A percentile compares a stretch with the other conserved stretches of the same genome.
Evolutionary conservation across 64 coral and sea anemone genomes (phyloP).

Genomic region (Trachythela sp.): DNA sequence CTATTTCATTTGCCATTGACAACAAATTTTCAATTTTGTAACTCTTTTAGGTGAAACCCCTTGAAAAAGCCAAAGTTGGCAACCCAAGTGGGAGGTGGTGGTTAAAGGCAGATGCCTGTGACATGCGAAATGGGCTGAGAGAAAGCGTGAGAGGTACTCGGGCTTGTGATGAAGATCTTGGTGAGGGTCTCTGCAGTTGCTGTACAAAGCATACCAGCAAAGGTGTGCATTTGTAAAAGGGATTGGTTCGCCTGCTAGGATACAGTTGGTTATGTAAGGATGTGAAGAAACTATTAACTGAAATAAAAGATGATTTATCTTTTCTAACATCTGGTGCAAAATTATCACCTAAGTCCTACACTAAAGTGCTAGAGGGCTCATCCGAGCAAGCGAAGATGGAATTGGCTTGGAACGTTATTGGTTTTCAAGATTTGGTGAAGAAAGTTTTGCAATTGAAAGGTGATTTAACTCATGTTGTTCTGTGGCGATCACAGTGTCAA

Average conservation of each 20-base stretch:
- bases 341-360: background rate
- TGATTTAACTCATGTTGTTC: background rate
- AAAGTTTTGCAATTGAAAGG: background rate
- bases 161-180: background rate
- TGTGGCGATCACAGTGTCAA: background rate
- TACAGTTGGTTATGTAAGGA: too few species aligned
- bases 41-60: background rate
- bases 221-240: too few species aligned
- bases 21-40: too few species aligned
- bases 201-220: too few species aligned
- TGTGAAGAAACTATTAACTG: too few species aligned
- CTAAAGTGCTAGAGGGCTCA: background rate
- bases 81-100: background rate
- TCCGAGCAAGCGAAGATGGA: slow-evolving; percentile 14
- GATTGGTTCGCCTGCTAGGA: too few species aligned
- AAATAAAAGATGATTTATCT: slow-evolving; percentile 9
- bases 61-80: too few species aligned
- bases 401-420: too few species aligned
- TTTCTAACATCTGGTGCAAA: slow-evolving; percentile 4
- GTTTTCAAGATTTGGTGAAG: background rate
- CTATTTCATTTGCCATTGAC: too few species aligned
- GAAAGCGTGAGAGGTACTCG: background rate
- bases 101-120: slow-evolving; percentile 5
- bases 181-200: background rate
- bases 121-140: background rate